Base-by-base conservation (phyloP, 1,140 invertebrate species). In the Macrobrachium rosenbergii region DNA sequence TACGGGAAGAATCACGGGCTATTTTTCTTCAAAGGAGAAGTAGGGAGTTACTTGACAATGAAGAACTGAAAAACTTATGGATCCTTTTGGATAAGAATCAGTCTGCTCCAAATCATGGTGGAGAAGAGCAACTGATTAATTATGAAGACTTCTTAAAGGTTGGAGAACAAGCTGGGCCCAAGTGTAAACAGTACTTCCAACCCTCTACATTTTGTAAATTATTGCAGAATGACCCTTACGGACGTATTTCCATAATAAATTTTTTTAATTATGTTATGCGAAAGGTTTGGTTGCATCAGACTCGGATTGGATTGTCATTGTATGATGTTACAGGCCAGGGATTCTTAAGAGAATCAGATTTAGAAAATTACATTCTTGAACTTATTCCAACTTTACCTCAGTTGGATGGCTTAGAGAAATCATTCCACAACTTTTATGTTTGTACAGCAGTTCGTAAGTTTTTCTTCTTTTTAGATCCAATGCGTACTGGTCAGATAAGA, bases 261-360 rank as follows among this genome's bases (percentile, higher is more conserved):
- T 93, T 99, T 69, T 99, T 98, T 91, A 98, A 98, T 90, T 99
- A 99, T 92, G 95, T 98, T 0, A 98, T 99, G 97, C 93, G 96
- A 23, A 97, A 98, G 92, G 96, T 98, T 7, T 99, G 97, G 97
- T 92, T 98, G 11, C 95, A 97, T 91, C 97, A 99, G 92, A 98
- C 97, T 2, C 93, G 97, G 91, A 97, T 99, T 88, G 97, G 97
- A 0, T 93, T 99, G 10, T 98, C 97, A 0, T 92, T 99, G 10
- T 99, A 98, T 92, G 98, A 99, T 93, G 95, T 96, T 10, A 95
- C 95, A 19, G 98, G 98, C 0, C 96, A 97, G 91, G 98, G 98
- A 21, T 99, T 96, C 92, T 93, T 99, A 0, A 95, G 95, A 89
- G 97, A 99, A 94, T 89, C 88, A 23, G 98, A 99, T 92, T 92